Percentiles rank a stretch among this genome's conserved stretches.
Evolutionary conservation across 2,797 vertebrate species (phyloP).

Genomic region (Leuciscus waleckii): DNA sequence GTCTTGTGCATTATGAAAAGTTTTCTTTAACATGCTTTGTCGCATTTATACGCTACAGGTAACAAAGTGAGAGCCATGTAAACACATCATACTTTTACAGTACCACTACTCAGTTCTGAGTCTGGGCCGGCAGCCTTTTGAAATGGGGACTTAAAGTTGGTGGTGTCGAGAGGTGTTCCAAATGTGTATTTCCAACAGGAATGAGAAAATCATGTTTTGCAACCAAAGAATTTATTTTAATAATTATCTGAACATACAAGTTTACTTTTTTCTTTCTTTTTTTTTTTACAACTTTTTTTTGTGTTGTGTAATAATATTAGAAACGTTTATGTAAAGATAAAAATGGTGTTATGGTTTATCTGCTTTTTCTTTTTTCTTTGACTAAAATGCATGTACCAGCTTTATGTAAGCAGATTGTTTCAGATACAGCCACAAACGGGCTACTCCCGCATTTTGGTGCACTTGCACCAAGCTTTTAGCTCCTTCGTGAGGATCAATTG

Average conservation of each 20-base stretch:
- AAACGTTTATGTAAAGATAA: conserved; percentile 46
- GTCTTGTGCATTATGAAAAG: conserved; percentile 71
- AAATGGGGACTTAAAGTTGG: conserved; percentile 89
- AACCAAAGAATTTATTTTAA: conserved; percentile 72
- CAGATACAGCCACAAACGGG: conserved; percentile 79
- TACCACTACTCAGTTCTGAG: conserved; percentile 89
- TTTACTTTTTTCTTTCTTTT: background rate
- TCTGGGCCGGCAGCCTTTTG: conserved; percentile 87
- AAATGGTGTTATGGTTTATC: conserved; percentile 71
- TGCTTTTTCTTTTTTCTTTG: conserved; percentile 56
- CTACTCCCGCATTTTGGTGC: background rate
- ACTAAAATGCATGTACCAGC: conserved; percentile 79
- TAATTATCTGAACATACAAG: conserved; percentile 4
- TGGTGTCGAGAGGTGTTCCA: conserved; percentile 85
- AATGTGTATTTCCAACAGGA: conserved; percentile 77
- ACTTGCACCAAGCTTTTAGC: background rate
- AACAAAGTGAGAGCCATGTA: conserved; percentile 94
- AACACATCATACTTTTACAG: conserved; percentile 92
- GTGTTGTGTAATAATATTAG: conserved; percentile 54
- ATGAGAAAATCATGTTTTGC: conserved; percentile 49
- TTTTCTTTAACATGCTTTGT: conserved; percentile 93
- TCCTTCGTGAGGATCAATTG: background rate
- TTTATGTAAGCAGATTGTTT: conserved; percentile 82
- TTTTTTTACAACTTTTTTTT: conserved; percentile 36
- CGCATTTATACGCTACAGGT: conserved; percentile 96